phyloP scores from a whole-genome alignment of 2,888 invertebrate genomes.

The Dermolepida albohirtum region DNA sequence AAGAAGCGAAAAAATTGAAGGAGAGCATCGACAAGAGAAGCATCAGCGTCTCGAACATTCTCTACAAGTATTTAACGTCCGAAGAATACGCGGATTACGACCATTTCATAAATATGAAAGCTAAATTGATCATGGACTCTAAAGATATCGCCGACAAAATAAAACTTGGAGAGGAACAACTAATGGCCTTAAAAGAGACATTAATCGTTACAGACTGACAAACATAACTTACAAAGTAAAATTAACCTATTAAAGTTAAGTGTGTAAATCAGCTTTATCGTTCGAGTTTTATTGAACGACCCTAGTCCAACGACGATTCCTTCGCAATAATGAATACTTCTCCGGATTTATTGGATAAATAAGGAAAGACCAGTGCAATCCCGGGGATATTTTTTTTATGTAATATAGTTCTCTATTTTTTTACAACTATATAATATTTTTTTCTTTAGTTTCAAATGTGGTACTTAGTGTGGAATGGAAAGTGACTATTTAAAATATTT shows the following conservation, averaged over 20 bases:
- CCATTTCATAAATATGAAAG: constrained; percentile 89
- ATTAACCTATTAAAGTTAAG: constrained; percentile 30
- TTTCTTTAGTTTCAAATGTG: constrained; percentile 44
- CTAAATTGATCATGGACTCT: constrained; percentile 84
- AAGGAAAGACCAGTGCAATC: constrained; percentile 39
- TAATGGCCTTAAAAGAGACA: constrained; percentile 77
- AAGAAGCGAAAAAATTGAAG: constrained; percentile 85
- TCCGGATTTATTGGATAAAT: constrained; percentile 40
- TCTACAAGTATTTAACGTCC: constrained; percentile 77
- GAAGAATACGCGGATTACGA: constrained; percentile 85
- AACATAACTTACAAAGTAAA: constrained; percentile 1
- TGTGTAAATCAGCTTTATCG: constrained; percentile 49
- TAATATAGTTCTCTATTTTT: constrained; percentile 49
- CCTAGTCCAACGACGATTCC: constrained; percentile 62
- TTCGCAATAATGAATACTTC: constrained; percentile 48
- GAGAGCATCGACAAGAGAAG: constrained; percentile 84
- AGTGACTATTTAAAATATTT: constrained; percentile 47
- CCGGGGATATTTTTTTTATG: constrained; percentile 44
- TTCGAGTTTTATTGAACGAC: constrained; percentile 62
- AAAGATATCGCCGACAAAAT: constrained; percentile 87
- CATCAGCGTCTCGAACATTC: constrained; percentile 75
- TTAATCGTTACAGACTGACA: constrained; percentile 61
- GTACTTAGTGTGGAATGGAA: constrained; percentile 48
- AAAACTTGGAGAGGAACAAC: constrained; percentile 83
- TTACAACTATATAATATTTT: constrained; percentile 45